Evolutionary conservation across 2,888 invertebrate genomes (phyloP), one percentile per base, ranked within the genome.

Genomic region (Andrena bucephala): DNA sequence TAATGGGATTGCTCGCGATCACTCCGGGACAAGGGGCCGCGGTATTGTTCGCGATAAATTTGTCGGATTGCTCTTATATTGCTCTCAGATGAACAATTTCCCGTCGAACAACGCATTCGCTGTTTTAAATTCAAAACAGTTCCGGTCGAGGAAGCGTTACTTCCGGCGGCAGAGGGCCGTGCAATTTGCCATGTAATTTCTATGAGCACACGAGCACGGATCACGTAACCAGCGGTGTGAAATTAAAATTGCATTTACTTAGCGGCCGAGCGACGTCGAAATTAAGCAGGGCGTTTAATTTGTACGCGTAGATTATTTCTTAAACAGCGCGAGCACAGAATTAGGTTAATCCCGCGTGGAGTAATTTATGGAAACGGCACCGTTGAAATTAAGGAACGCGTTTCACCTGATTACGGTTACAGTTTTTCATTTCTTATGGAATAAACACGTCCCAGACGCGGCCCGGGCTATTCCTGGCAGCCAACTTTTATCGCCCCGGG

Each of bases 321-420:
- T 10, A 70, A 78, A 70, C 36, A 31, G 48, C 59, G 60, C n/a
- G 31, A 70, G 70, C 78, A 78, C 52, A 52, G 78, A 80, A 80
- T 80, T 80, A 70, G 79, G 79, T 80, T 80, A 78, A 78, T 70
- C 77, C 66, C 59, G 79, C 52, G 36, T 50, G 10, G n/a, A 10
- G 65, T 20, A 77, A 70, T 78, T 78, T 70, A 78, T 60, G 31
- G 27, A 27, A 2, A 78, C 36, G 27, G 79, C 70, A 31, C 70
- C 66, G 79, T 60, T 70, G 62, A 66, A 80, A 70, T 70, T 80
- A 80, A 80, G 79, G 65, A 60, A 20, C 60, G 24, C 52, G 71
- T 71, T 78, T 52, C 71, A 42, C 20, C 33, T 42, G 71, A 79
- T 80, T 71, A 71, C 42, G 31, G 36, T 52, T 42, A 66, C 70